Conservation (phyloP, 2,888 invertebrate genomes). For the Terebella lapidaria region DNA sequence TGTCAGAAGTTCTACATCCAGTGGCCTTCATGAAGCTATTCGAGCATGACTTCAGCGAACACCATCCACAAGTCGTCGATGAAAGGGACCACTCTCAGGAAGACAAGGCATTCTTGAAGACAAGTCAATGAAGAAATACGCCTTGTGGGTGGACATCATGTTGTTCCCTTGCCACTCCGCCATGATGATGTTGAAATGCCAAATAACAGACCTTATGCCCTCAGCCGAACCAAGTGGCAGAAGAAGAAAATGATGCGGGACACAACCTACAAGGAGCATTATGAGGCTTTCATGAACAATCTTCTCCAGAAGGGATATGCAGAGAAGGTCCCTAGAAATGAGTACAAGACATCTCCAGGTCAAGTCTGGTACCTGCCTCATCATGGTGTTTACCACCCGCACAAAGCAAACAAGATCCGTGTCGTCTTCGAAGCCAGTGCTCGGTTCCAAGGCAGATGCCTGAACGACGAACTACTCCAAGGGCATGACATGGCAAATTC, state of each 20-base stretch:
- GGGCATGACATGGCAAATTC: slow-evolving; percentile 3
- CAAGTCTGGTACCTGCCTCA: slow-evolving; percentile 6
- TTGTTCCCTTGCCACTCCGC: background rate
- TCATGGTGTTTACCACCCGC: slow-evolving; percentile 1
- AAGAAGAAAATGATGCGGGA: background rate
- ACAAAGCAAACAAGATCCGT: slow-evolving; percentile 1
- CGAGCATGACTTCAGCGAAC: background rate
- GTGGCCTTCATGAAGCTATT: background rate
- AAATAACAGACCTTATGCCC: background rate
- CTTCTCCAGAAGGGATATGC: background rate
- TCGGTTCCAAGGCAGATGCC: background rate
- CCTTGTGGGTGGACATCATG: too few relatives aligned
- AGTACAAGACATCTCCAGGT: background rate
- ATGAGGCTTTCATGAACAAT: background rate
- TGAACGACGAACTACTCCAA: slow-evolving; percentile 1
- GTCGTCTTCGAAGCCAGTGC: slow-evolving; percentile 4
- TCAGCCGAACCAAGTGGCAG: background rate
- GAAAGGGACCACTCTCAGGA: too few relatives aligned
- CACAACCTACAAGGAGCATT: background rate
- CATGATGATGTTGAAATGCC: background rate
- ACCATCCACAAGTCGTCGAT: background rate
- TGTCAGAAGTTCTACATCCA: background rate
- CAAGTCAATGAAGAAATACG: background rate
- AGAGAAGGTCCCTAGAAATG: background rate
- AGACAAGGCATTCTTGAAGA: background rate